Base-by-base conservation (phyloP, 2,888 invertebrate species). In the Ceraclea dissimilis region DNA sequence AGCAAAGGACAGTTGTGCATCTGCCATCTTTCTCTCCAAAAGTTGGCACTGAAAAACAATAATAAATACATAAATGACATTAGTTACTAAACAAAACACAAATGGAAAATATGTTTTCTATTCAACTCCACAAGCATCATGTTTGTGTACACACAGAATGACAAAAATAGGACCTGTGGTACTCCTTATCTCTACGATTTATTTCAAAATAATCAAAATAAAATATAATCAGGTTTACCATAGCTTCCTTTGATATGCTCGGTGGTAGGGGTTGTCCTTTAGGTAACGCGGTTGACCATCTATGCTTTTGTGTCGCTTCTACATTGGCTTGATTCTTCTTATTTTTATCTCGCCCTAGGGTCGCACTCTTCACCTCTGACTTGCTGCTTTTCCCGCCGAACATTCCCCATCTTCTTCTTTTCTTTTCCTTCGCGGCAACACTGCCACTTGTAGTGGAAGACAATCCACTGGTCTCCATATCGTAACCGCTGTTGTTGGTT, bases 1-100 rank as follows among this genome's bases (percentile, higher is more conserved):
- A 67, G 93, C 92, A 70, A 88, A 85, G 65, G 86, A 81, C 1
- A 92, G 75, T 66, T 88, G 87, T 56, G 84, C 81, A 67, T 88
- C 88, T 0, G 82, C 80, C 69, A 90, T 78, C 70, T 83, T 84
- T 63, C 79, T 78, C 67, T 84, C 83, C 63, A 85, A 72, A 61
- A 83, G 71, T 70, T 82, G 82, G 67, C 83, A 83, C 83, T 83
- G 63, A 50, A 74, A 71, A 55, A 26, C 52, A 58, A 57, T 52
- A 50, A 13, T 61, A 54, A n/a, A n/a, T n/a, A n/a, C n/a, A n/a
- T n/a, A n/a, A n/a, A n/a, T n/a, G n/a, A 11, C 16, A 44, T 44
- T 44, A n/a, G 6, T n/a, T 44, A n/a, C 16, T 8, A 44, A n/a
- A 44, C n/a, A n/a, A n/a, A n/a, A n/a, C n/a, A n/a, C n/a, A n/a